phyloP scores from a whole-genome alignment of 2,888 invertebrate genomes.

The Strigamia crassipes region DNA sequence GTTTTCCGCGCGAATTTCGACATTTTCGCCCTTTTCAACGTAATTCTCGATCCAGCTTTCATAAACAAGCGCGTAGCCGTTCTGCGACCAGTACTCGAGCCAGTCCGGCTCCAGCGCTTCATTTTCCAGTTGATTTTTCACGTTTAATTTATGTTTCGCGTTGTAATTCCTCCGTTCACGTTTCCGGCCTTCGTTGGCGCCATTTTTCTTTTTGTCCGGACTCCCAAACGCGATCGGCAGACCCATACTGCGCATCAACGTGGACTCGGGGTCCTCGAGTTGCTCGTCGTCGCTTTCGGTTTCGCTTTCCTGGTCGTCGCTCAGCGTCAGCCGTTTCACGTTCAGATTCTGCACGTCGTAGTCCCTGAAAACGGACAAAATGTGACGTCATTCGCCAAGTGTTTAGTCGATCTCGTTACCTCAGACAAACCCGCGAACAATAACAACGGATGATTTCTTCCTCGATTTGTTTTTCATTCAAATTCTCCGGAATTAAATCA shows the following conservation, averaged over 20 bases:
- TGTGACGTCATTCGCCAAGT: not conserved
- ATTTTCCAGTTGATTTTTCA: not conserved
- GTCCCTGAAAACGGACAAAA: not conserved
- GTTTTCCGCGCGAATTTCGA: not conserved
- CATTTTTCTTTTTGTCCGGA: not conserved
- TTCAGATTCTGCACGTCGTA: not conserved
- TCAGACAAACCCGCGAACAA: not conserved
- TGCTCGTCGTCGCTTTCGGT: not conserved
- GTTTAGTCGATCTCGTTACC: not conserved
- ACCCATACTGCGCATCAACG: not conserved
- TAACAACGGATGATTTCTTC: not conserved
- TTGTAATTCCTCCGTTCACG: not conserved
- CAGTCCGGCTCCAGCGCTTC: not conserved
- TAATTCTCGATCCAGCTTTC: slow-evolving; percentile 20
- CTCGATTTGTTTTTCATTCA: not conserved
- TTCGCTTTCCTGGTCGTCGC: not conserved
- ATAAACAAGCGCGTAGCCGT: not conserved
- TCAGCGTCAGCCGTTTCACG: not conserved
- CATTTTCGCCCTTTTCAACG: too few species aligned
- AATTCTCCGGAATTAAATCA: not conserved
- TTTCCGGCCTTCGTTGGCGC: not conserved
- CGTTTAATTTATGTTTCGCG: not conserved
- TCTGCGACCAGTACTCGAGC: slow-evolving; percentile 16
- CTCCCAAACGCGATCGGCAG: slow-evolving; percentile 24
- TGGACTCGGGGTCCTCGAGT: not conserved